Evolutionary conservation across 1,140 invertebrate species (phyloP), one percentile per base, ranked within the genome.

Genomic region (Papilio glaucus): DNA sequence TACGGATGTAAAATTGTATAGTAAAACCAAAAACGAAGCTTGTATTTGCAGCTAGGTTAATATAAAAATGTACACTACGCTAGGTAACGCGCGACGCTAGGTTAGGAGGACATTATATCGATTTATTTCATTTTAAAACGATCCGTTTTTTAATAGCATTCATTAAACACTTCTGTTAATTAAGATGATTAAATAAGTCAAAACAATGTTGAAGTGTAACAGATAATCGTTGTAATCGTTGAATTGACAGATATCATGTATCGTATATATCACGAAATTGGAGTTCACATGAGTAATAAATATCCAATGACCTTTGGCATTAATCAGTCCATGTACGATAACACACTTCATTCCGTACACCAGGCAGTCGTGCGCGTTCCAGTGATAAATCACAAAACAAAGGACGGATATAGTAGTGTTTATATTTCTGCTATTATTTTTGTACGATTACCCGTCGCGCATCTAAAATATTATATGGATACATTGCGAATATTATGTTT

Each of bases 261-360:
- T 49, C 41, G 29, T 8, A n/a, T n/a, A n/a, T n/a, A n/a, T n/a
- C 10, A 37, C 24, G 41, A 26, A 37, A 53, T 41, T 33, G 24
- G 62, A 67, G 53, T 53, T 68, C 39, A 41, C 42, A 74, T 75
- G 26, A 45, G 37, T 65, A 61, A 72, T 68, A 49, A 61, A 72
- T 68, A 49, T 70, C 49, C 67, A 61, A 62, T 73, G 73, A 83
- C 84, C 80, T 86, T 83, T 84, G 80, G 69, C 84, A 85, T 80
- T 77, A 86, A 87, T 87, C 84, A 83, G 77, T 81, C 76, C 72
- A 72, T 77, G 75, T 71, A 81, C 75, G 82, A 86, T 84, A 83
- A 81, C 81, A 77, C 26, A 63, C 15, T 71, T 71, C 26, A 18
- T 68, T 65, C 72, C 49, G 42, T 57, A 73, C 73, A 79, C n/a